Conservation (phyloP, 2,888 invertebrate genomes). For the Biston betularia region DNA sequence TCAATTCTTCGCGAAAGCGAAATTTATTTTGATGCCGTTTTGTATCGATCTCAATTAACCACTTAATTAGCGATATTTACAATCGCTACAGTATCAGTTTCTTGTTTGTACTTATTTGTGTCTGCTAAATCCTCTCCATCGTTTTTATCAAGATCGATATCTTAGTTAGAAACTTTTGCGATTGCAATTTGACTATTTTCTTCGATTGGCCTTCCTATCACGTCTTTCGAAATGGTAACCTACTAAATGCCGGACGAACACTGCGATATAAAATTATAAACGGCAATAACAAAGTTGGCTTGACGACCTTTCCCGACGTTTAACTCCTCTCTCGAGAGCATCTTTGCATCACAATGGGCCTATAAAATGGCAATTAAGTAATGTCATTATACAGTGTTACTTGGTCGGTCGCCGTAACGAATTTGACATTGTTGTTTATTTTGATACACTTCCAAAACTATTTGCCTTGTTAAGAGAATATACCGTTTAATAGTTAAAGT, state of each 20-base stretch:
- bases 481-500: slow-evolving; percentile 3
- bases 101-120: slow-evolving; percentile 25
- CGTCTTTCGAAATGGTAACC: slow-evolving; percentile 31
- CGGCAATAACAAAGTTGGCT: slow-evolving; percentile 49
- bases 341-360: slow-evolving; percentile 54
- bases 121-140: slow-evolving; percentile 16
- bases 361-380: slow-evolving; percentile 53
- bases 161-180: slow-evolving; percentile 36
- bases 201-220: slow-evolving; percentile 36
- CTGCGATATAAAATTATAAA: slow-evolving; percentile 41
- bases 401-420: slow-evolving; percentile 42
- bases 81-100: slow-evolving; percentile 18
- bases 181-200: slow-evolving; percentile 26
- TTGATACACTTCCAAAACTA: slow-evolving; percentile 22
- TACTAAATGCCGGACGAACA: slow-evolving; percentile 26
- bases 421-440: slow-evolving; percentile 36
- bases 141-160: slow-evolving; percentile 35
- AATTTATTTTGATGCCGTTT: slow-evolving; percentile 54
- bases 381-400: slow-evolving; percentile 49
- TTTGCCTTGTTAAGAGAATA: slow-evolving; percentile 18
- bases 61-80: slow-evolving; percentile 38
- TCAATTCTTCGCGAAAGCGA: slow-evolving; percentile 64
- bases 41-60: slow-evolving; percentile 46
- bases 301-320: slow-evolving; percentile 56
- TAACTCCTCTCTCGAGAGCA: slow-evolving; percentile 49